Evolutionary conservation across 2,888 invertebrate species (phyloP), one percentile per base, ranked within the genome.

Genomic region (Perizoma flavofasciatum): DNA sequence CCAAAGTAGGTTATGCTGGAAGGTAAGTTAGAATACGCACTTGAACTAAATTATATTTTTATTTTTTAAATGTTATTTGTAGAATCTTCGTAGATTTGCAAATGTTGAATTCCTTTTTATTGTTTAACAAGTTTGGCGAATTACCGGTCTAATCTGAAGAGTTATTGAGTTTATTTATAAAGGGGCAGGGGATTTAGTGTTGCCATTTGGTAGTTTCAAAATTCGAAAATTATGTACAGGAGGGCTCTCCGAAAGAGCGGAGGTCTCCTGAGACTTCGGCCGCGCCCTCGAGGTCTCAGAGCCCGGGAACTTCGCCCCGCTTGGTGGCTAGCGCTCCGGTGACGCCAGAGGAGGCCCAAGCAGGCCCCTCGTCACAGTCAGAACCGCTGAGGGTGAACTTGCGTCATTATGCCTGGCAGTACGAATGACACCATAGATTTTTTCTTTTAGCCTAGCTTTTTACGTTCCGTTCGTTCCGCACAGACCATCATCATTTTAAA

Each of bases 381-480:
- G 84, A 88, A 81, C 72, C 85, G 85, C 79, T 83, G 87, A 89
- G 83, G 91, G 91, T 91, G 91, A 91, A 82, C 87, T 85, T 83
- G 84, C 86, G 83, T 86, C 89, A 84, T 85, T 89, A 85, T 89
- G 90, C 89, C 91, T 90, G 90, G 91, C 90, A 87, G 90, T 89
- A 91, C 90, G 89, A 89, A 87, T 86, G 85, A 89, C 91, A 89
- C 89, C 84, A 76, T 88, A 88, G 89, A 86, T 79, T 85, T 61
- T 85, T 83, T 77, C 77, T 81, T 89, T 89, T 85, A 85, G 87
- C 87, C 76, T 86, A 84, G 85, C 83, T 78, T 84, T 80, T 82
- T 83, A 75, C 71, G 76, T 86, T 87, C 72, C 77, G 80, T 88
- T 83, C 77, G 80, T 88, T 83, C 66, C 69, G 85, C 88, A 86